Conservation (phyloP, 2,113 vertebrate genomes). For the Catharus bicknelli region DNA sequence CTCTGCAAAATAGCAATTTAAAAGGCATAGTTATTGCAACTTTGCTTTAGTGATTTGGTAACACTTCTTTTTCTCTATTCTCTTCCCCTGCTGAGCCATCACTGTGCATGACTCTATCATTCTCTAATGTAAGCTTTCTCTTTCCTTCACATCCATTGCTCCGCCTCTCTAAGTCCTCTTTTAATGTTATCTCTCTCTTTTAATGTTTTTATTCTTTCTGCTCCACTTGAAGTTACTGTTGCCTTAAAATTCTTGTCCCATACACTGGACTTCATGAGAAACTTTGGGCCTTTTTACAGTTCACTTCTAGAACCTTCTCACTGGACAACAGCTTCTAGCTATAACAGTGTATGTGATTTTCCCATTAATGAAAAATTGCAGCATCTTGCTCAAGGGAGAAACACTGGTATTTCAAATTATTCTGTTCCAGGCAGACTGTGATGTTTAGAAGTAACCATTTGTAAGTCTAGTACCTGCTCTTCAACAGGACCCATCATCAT, state of each 20-base stretch:
- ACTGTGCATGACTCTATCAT: background rate
- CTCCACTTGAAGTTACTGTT: background rate
- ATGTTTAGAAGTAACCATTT: background rate
- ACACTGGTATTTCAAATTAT: background rate
- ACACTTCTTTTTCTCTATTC: background rate
- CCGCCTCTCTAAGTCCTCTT: background rate
- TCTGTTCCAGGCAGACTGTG: background rate
- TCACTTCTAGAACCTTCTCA: background rate
- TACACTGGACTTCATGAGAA: background rate
- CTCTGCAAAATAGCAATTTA: background rate
- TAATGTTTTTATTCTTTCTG: background rate
- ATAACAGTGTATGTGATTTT: fast-evolving
- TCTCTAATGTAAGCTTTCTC: background rate
- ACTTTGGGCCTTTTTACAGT: background rate
- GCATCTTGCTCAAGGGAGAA: background rate
- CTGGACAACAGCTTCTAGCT: background rate
- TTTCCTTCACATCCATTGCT: background rate
- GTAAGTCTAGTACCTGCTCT: background rate
- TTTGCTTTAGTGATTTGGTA: background rate
- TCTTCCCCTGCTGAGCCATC: background rate
- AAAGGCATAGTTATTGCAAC: background rate
- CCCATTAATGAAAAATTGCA: background rate
- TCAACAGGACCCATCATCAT: background rate
- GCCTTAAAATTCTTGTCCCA: background rate
- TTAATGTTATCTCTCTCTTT: background rate